Conservation (phyloP, 64 coral and sea anemone species). For the Dendronephthya gigantea region DNA sequence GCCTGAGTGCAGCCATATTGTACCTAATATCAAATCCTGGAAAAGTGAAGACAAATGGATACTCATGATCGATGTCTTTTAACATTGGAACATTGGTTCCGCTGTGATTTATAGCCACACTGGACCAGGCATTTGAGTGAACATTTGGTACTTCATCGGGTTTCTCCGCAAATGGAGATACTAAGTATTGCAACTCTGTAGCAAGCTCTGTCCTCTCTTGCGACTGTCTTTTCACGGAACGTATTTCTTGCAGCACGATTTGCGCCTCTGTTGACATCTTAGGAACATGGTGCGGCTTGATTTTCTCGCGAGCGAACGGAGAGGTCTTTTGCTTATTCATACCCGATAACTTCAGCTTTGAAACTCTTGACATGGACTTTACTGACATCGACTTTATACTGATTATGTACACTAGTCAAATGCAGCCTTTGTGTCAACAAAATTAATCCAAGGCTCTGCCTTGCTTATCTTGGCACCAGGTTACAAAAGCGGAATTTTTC, state of each 20-base stretch:
- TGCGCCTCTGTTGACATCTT: conserved; percentile 16
- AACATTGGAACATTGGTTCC: neutral
- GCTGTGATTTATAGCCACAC: neutral
- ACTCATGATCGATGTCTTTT: neutral
- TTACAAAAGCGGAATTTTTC: neutral
- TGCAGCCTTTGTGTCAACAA: neutral
- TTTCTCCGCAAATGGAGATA: neutral
- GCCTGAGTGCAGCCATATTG: neutral
- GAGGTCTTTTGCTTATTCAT: neutral
- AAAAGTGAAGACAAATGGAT: neutral
- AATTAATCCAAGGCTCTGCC: neutral
- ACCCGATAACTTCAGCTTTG: neutral
- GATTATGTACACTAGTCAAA: neutral
- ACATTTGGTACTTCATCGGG: neutral
- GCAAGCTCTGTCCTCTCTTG: neutral
- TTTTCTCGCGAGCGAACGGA: neutral
- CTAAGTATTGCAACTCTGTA: neutral
- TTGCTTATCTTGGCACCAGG: too few species aligned
- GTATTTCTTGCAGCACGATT: conserved; percentile 7
- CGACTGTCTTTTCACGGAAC: neutral
- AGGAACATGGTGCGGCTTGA: neutral
- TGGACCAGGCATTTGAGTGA: neutral
- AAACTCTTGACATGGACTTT: neutral
- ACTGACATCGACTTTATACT: neutral
- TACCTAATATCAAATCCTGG: conserved; percentile 18